Percentiles rank a stretch among this genome's conserved stretches.
phyloP scores from a whole-genome alignment of 2,888 invertebrate species.

The Calameuta idolon region DNA sequence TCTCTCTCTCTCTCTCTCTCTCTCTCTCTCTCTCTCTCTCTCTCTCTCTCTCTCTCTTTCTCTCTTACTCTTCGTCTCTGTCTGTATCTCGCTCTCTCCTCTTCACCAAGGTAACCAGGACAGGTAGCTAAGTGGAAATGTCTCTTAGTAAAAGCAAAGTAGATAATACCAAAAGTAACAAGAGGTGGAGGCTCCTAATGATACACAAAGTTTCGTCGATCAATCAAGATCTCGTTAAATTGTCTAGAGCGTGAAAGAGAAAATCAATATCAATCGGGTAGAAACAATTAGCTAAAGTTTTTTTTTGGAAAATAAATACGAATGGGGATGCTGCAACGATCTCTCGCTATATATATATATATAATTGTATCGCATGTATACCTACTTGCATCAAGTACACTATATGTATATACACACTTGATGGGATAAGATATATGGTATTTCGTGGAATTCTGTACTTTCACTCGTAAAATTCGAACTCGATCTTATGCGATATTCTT shows the following conservation, averaged over 20 bases:
- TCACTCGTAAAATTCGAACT: constrained; percentile 31
- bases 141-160: neutral
- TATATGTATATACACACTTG: neutral
- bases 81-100: neutral
- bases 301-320: neutral
- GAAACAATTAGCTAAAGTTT: neutral
- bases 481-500: constrained; percentile 34
- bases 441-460: neutral
- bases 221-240: neutral
- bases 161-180: neutral
- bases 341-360: neutral
- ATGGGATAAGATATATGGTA: constrained; percentile 2
- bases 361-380: too few species aligned
- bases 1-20: too few species aligned
- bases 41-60: neutral
- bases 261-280: neutral
- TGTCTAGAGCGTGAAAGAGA: neutral
- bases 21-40: too few species aligned
- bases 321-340: neutral
- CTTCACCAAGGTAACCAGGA: neutral
- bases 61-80: neutral
- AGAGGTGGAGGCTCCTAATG: neutral
- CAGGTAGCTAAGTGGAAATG: neutral
- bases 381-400: too few species aligned
- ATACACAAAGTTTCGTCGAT: neutral